phyloP scores from a whole-genome alignment of 2,113 vertebrate species.

The Toxotes jaculatrix region DNA sequence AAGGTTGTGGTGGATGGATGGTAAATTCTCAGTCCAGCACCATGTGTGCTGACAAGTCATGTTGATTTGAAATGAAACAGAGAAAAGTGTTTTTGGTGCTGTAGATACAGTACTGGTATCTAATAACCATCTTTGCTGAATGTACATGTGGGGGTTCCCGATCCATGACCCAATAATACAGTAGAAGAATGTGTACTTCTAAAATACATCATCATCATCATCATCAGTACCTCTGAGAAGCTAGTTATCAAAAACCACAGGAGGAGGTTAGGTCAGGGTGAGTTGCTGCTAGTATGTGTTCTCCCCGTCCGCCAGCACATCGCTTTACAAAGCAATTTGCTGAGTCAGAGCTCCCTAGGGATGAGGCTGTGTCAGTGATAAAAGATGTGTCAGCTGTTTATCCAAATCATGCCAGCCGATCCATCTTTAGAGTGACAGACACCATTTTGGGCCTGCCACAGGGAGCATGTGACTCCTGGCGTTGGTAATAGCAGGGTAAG shows the following conservation, averaged over 20 bases:
- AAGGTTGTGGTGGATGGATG: neutral
- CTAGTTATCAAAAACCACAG: neutral
- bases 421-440: slow-evolving; percentile 41
- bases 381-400: slow-evolving; percentile 44
- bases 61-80: neutral
- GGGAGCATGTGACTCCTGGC: slow-evolving; percentile 47
- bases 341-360: slow-evolving; percentile 41
- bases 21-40: neutral
- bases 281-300: neutral
- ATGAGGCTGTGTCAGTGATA: slow-evolving; percentile 26
- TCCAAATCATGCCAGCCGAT: slow-evolving; percentile 5
- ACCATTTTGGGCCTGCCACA: neutral
- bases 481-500: slow-evolving; percentile 28
- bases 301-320: neutral
- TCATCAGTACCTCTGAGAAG: neutral
- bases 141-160: too few species aligned
- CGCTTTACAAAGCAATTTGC: slow-evolving; percentile 11
- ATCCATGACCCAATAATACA: too few species aligned
- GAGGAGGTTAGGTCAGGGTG: neutral
- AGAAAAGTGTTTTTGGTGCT: too few species aligned
- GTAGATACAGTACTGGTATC: too few species aligned
- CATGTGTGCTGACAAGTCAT: neutral
- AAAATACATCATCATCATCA: neutral
- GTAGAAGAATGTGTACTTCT: too few species aligned
- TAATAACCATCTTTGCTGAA: too few species aligned